Percentiles rank a stretch among this genome's conserved stretches.
These are phyloP conservation scores for Pachypsylla venusta DNA, from an alignment of 1,140 invertebrate genomes.

Conservation along the genomic window DNA sequence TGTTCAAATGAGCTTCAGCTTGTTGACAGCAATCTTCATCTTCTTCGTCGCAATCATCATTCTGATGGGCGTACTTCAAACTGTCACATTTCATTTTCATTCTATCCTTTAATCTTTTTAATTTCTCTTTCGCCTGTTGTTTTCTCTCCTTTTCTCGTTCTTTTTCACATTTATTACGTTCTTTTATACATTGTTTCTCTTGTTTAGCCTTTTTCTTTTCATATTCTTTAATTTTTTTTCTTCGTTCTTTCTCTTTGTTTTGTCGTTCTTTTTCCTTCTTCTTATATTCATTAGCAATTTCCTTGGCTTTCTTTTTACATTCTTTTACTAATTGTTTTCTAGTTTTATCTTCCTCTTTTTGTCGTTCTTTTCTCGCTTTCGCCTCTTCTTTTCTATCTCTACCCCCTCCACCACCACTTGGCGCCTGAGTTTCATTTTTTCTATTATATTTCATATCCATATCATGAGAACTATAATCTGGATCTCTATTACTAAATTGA, in stretches of 20 bases:
- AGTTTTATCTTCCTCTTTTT: neutral
- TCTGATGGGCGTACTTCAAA: neutral
- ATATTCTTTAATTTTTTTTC: neutral
- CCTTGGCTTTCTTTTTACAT: slow-evolving; percentile 5
- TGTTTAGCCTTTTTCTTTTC: slow-evolving; percentile 2
- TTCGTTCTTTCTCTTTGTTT: slow-evolving; percentile 2
- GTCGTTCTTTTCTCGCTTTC: neutral
- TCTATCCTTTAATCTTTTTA: slow-evolving; percentile 1
- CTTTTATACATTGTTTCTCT: slow-evolving; percentile 5
- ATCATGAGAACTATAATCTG: no score
- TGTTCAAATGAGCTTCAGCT: neutral
- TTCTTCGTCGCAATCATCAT: neutral
- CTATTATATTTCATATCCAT: no score
- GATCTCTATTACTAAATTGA: no score
- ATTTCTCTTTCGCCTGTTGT: neutral
- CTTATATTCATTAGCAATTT: neutral
- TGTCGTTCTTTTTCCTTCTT: slow-evolving; percentile 1
- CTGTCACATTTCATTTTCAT: slow-evolving; percentile 5
- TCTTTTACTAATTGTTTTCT: neutral
- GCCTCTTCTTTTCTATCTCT: neutral
- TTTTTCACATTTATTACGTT: slow-evolving; percentile 7
- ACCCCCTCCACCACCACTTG: no score
- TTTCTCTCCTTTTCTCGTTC: neutral
- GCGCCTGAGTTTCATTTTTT: no score
- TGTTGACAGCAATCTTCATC: neutral